Evolutionary conservation across 2,888 invertebrate genomes (phyloP).

Genomic region (Trissolcus brochymenae): DNA sequence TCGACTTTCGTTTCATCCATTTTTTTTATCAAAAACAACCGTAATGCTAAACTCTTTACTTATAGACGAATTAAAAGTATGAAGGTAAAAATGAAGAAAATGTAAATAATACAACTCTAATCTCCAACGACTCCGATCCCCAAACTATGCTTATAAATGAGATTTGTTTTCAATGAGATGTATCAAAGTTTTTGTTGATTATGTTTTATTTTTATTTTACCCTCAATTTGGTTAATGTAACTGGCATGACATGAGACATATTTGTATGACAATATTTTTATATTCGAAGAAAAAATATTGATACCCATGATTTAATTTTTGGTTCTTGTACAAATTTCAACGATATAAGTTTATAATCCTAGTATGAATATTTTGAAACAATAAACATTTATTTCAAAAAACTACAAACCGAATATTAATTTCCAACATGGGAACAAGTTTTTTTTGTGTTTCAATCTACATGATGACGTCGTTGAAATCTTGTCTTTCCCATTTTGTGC

Average conservation of each 20-base stretch:
- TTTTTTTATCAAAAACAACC: no score
- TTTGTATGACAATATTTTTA: slow-evolving; percentile 52
- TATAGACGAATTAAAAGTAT: no score
- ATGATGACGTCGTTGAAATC: neutral
- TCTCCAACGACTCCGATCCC: neutral
- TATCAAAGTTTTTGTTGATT: no score
- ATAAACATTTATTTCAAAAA: slow-evolving; percentile 50
- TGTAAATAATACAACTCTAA: no score
- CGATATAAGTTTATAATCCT: slow-evolving; percentile 47
- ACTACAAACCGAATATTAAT: neutral
- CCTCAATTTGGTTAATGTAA: neutral
- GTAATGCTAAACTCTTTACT: no score
- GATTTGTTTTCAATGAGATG: slow-evolving; percentile 11
- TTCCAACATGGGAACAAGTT: neutral
- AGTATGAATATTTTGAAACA: slow-evolving; percentile 44
- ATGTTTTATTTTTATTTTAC: slow-evolving; percentile 7
- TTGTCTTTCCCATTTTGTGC: neutral
- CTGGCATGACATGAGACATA: slow-evolving; percentile 21
- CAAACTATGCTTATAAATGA: slow-evolving; percentile 15
- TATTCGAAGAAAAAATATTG: slow-evolving; percentile 23
- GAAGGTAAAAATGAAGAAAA: no score
- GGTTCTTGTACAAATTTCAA: slow-evolving; percentile 33
- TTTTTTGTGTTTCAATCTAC: no score
- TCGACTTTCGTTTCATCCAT: no score
- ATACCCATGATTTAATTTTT: neutral